Base-by-base conservation (phyloP, 2,113 vertebrate species). In the Talpa occidentalis region DNA sequence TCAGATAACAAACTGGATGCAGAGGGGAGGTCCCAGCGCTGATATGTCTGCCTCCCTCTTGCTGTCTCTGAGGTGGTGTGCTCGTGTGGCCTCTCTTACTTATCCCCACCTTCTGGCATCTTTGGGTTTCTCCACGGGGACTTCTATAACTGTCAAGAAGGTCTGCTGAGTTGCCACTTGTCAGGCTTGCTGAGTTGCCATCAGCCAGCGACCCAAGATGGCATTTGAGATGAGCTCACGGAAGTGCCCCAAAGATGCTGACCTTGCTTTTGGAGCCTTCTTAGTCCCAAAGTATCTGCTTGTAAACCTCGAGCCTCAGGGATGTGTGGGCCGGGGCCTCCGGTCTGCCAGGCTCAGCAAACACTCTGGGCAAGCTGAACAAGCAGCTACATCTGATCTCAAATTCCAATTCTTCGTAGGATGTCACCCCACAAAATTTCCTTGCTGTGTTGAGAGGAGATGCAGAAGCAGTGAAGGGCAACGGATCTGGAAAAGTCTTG, bases 351-450 rank as follows among this genome's bases (percentile, higher is more conserved):
- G 64, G 2, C 64, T n/a, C 40, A 0, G 22, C 28, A 8, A 2
- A 4, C 0, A 0, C 37, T 35, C 37, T 11, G 24, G 28, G 8
- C 30, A 64, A 30, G 24, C 22, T 9, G 30, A 56, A 40, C 64
- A 5, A 26, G 26, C 35, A 67, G 72, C 56, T 74, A 24, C 35
- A 3, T 93, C 89, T 73, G 69, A 28, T 40, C 28, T 28, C 95
- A 37, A 84, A 81, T 76, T 40, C 87, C 59, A 3, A 83, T 70
- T 87, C 90, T 90, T 32, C 90, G 15, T 35, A 99, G 99, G 98
- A 98, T 76, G 99, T 99, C 93, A 99, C 99, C n/a, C 99, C 99
- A 14, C 79, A 98, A 37, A 99, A 99, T 96, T 99, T 99, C 98
- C 98, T 99, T 95, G 99, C 99, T 0, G 99, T 99, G 95, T 97